Percentiles rank a stretch among this genome's conserved stretches.
Conservation (phyloP, 2,113 vertebrate genomes). For the Gambusia holbrooki region DNA sequence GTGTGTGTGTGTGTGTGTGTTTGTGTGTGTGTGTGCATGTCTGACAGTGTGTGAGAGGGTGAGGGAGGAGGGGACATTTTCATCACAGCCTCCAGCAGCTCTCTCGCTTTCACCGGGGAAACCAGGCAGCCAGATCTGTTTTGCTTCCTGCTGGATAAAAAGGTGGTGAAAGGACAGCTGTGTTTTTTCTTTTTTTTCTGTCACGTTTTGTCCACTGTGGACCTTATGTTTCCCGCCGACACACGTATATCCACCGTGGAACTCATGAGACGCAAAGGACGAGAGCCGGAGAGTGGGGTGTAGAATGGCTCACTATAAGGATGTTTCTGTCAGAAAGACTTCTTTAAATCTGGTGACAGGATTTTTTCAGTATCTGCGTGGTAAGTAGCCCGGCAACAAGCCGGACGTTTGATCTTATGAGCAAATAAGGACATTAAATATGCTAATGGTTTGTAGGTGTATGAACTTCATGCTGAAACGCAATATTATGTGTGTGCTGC, state of each 20-base stretch:
- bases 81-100: conserved; percentile 67
- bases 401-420: conserved; percentile 26
- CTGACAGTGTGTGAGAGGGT: conserved; percentile 49
- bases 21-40: neutral
- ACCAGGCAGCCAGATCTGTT: conserved; percentile 70
- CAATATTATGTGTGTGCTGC: conserved; percentile 44
- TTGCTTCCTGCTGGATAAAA: conserved; percentile 71
- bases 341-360: conserved; percentile 84
- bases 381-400: conserved; percentile 82
- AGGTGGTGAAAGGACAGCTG: conserved; percentile 43
- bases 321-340: conserved; percentile 79
- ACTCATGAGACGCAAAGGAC: conserved; percentile 69
- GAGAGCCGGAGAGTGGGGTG: conserved; percentile 60
- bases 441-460: conserved; percentile 43
- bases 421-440: conserved; percentile 41
- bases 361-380: conserved; percentile 83
- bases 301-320: conserved; percentile 83
- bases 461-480: conserved; percentile 55
- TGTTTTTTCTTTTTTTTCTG: conserved; percentile 16
- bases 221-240: conserved; percentile 45
- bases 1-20: conserved; percentile 25
- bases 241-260: conserved; percentile 45
- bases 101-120: conserved; percentile 61
- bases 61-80: conserved; percentile 68
- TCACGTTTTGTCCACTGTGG: conserved; percentile 64